phyloP scores from a whole-genome alignment of 2,113 vertebrate genomes.

The Montifringilla adamsi region DNA sequence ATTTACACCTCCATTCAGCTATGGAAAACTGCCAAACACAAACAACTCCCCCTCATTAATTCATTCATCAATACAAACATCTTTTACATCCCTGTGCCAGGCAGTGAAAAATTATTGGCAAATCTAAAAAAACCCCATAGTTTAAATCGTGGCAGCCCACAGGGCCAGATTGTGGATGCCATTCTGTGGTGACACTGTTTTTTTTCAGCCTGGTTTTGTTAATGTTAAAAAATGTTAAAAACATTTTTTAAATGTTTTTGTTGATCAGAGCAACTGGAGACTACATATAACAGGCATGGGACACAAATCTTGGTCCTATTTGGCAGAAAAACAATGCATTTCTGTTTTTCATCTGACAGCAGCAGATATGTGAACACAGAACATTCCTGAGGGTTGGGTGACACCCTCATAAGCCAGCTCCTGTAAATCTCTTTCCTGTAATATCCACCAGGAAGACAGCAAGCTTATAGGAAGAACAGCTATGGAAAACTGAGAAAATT shows the following conservation, averaged over 20 bases:
- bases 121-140: neutral
- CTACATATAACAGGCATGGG: neutral
- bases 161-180: neutral
- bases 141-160: neutral
- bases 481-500: neutral
- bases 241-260: neutral
- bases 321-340: neutral
- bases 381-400: neutral
- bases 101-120: neutral
- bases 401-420: neutral
- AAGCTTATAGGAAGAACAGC: neutral
- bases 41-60: neutral
- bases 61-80: neutral
- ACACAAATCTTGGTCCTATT: neutral
- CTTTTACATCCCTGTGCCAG: neutral
- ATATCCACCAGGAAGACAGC: neutral
- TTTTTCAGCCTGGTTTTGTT: neutral
- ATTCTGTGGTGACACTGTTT: neutral
- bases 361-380: neutral
- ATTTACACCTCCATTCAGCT: neutral
- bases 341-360: neutral
- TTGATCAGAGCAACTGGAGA: neutral
- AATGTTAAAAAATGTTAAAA: too few species aligned
- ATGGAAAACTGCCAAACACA: neutral
- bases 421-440: neutral